Percentiles rank a stretch among this genome's conserved stretches.
phyloP scores from a whole-genome alignment of 2,797 vertebrate genomes.

The Taeniopygia guttata region DNA sequence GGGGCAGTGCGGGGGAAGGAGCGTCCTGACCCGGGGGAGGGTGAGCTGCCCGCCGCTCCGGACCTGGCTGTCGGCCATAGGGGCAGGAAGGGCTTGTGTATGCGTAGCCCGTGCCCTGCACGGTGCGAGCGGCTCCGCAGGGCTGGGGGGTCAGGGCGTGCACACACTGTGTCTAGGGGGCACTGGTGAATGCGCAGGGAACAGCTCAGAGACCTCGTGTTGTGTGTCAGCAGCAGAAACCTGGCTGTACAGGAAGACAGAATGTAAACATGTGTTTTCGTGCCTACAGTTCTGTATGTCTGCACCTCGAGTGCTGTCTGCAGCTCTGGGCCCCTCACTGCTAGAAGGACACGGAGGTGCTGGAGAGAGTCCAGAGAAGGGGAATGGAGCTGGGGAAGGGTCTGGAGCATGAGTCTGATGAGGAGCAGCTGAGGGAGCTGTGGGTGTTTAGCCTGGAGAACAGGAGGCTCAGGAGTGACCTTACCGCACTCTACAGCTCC shows the following conservation, averaged over 20 bases:
- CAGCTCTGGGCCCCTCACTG: neutral
- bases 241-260: neutral
- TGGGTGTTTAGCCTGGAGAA: neutral
- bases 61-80: neutral
- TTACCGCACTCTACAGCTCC: neutral
- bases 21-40: neutral
- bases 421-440: neutral
- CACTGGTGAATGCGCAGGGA: neutral
- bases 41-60: neutral
- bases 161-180: neutral
- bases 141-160: neutral
- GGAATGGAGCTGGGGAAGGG: neutral
- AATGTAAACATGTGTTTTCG: neutral
- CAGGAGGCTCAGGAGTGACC: neutral
- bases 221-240: neutral
- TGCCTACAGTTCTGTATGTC: rapidly evolving
- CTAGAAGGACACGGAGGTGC: neutral
- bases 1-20: neutral
- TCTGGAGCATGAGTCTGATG: neutral
- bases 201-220: neutral
- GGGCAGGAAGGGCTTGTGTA: neutral
- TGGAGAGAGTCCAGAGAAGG: neutral
- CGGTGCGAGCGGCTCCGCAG: neutral
- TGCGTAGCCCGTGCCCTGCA: rapidly evolving
- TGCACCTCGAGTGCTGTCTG: neutral